Base-by-base conservation (phyloP, 2,888 invertebrate genomes). In the Trissolcus japonicus region DNA sequence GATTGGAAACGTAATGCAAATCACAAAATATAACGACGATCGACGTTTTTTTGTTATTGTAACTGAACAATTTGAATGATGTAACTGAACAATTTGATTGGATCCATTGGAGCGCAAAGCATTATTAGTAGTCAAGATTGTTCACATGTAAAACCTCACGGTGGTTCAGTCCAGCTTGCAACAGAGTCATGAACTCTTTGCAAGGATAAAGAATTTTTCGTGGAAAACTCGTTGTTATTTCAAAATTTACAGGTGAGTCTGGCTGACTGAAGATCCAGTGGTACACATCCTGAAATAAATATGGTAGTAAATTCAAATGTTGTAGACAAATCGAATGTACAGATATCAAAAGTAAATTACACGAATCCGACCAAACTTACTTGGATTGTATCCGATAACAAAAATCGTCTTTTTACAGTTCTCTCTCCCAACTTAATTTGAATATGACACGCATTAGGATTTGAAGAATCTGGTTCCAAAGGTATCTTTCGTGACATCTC, bases 241-340 rank as follows among this genome's bases (percentile, higher is more conserved):
- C 97, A 88, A 98, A 98, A 87, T 94, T 94, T 87, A 96, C 93
- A 1, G 98, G 98, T 13, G 98, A 94, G 83, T 94, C 93, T 4
- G 97, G 96, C 90, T 98, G 97, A 87, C 98, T 97, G 90, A 98
- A 98, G 80, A 98, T 95, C 90, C 95, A 98, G 89, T 96, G 95
- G 90, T 97, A 97, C 78, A 99, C 92, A 87, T 95, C 95, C 97
- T 98, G 48, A 51, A 66, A 76, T 29, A 46, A 51, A n/a, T n/a
- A n/a, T n/a, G n/a, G n/a, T n/a, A n/a, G n/a, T n/a, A n/a, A 6
- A 66, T 35, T 35, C 14, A 56, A 48, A 41, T n/a, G 25, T 43
- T 63, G 6, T 55, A 51, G 25, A 59, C 1, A 53, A 53, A 4
- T 54, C 11, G n/a, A 43, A 19, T 19, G 19, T 19, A 19, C 19